These are phyloP conservation scores for Pteria penguin DNA, from an alignment of 2,888 invertebrate species.

Conservation along the genomic window DNA sequence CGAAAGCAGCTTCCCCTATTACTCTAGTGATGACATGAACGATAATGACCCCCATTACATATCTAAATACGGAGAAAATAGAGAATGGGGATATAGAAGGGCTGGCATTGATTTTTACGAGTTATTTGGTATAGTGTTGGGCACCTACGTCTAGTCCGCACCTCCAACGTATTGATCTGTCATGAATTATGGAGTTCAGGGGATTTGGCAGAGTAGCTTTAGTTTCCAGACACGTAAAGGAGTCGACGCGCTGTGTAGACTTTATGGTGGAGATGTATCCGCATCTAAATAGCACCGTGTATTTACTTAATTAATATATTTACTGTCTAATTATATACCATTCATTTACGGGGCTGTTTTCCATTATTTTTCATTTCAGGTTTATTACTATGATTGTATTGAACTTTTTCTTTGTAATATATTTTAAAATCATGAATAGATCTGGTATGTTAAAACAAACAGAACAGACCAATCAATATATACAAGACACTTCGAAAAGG, in stretches of 20 bases:
- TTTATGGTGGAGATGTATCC: slow-evolving; percentile 1
- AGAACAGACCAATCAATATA: too few species aligned
- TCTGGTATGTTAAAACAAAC: too few species aligned
- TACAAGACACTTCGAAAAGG: too few species aligned
- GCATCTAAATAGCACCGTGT: too few species aligned
- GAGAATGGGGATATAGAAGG: neutral
- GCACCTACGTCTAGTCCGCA: slow-evolving; percentile 9
- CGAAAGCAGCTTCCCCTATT: slow-evolving; percentile 12
- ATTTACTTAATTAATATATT: too few species aligned
- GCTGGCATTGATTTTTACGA: neutral
- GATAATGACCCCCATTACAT: slow-evolving; percentile 42
- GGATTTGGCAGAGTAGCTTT: slow-evolving; percentile 42
- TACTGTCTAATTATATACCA: too few species aligned
- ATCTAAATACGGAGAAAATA: slow-evolving; percentile 21
- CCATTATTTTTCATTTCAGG: too few species aligned
- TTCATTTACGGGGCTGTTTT: too few species aligned
- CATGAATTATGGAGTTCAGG: slow-evolving; percentile 32
- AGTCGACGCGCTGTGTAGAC: slow-evolving; percentile 4
- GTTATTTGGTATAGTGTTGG: neutral
- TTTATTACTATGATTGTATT: too few species aligned
- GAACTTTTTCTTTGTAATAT: too few species aligned
- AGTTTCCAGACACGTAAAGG: neutral
- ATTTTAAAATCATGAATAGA: too few species aligned
- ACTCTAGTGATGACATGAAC: slow-evolving; percentile 27
- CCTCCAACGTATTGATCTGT: slow-evolving; percentile 32